Percentiles rank a stretch among this genome's conserved stretches.
phyloP scores from a whole-genome alignment of 2,113 vertebrate species.

The Dascyllus trimaculatus region DNA sequence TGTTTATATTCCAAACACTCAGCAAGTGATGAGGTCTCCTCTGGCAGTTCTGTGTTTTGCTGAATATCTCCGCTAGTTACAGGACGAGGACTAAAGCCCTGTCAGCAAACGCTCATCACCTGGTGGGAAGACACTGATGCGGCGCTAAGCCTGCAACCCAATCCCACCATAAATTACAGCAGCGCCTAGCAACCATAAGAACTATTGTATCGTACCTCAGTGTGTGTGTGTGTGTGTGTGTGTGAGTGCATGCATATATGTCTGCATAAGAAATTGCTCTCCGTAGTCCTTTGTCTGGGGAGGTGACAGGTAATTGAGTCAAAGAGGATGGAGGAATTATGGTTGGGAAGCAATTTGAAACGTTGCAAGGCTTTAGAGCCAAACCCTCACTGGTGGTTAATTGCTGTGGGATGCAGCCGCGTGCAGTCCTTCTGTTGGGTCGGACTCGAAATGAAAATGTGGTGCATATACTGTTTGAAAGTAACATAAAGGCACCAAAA shows the following conservation, averaged over 20 bases:
- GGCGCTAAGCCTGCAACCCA: constrained; percentile 67
- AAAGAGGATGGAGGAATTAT: constrained; percentile 73
- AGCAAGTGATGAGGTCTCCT: constrained; percentile 1
- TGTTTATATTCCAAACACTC: constrained; percentile 45
- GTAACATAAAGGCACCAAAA: not conserved
- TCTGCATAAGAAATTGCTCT: constrained; percentile 57
- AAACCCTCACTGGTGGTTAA: constrained; percentile 75
- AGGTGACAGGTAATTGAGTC: constrained; percentile 79
- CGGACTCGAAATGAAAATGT: constrained; percentile 48
- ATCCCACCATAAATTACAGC: constrained; percentile 66
- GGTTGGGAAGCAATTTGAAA: constrained; percentile 76
- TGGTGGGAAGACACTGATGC: constrained; percentile 58
- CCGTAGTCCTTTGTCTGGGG: constrained; percentile 65
- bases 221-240: constrained; percentile 19
- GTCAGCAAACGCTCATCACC: constrained; percentile 63
- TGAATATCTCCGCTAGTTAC: constrained; percentile 19
- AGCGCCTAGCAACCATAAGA: constrained; percentile 68
- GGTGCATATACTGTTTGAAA: not conserved
- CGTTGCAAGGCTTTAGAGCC: constrained; percentile 65
- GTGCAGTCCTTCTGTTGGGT: constrained; percentile 29
- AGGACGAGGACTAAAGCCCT: constrained; percentile 28
- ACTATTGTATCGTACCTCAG: constrained; percentile 48
- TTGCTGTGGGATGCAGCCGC: constrained; percentile 68
- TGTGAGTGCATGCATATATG: constrained; percentile 38
- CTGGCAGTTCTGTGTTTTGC: constrained; percentile 14